Conservation (phyloP, 64 coral and sea anemone genomes). For the Cladopsammia gracilis region DNA sequence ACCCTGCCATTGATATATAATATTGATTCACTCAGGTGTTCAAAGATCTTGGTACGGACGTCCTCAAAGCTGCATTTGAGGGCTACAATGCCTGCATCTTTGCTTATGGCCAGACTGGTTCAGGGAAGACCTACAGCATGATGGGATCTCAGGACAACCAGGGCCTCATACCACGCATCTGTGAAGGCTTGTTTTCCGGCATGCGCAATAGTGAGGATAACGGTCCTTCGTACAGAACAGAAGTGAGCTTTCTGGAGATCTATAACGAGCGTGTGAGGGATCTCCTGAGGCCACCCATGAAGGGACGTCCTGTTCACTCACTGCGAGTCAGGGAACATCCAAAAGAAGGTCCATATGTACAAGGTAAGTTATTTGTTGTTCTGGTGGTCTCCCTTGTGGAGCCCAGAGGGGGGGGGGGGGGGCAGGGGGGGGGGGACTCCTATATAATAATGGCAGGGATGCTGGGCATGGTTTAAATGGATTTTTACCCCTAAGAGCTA, state of each 20-base stretch:
- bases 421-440: too few species aligned
- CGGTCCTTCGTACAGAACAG: slow-evolving; percentile 92
- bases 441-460: too few species aligned
- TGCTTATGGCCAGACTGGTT: slow-evolving; percentile 96
- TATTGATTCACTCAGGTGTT: slow-evolving; percentile 71
- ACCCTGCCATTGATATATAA: too few species aligned
- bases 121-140: slow-evolving; percentile 95
- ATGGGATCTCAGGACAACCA: slow-evolving; percentile 85
- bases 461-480: too few species aligned
- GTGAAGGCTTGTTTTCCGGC: slow-evolving; percentile 87
- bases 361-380: slow-evolving; percentile 57
- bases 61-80: slow-evolving; percentile 95
- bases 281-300: slow-evolving; percentile 87
- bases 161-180: slow-evolving; percentile 95
- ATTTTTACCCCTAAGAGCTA: too few species aligned
- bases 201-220: slow-evolving; percentile 85
- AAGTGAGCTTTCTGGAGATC: slow-evolving; percentile 99
- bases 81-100: slow-evolving; percentile 97
- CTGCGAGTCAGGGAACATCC: slow-evolving; percentile 95
- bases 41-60: slow-evolving; percentile 90
- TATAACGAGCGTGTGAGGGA: slow-evolving; percentile 96
- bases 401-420: too few species aligned
- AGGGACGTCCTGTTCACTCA: slow-evolving; percentile 81
- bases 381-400: neutral
- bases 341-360: slow-evolving; percentile 97